These are phyloP conservation scores for Chauna torquata DNA, from an alignment of 2,113 vertebrate species.

Conservation along the genomic window DNA sequence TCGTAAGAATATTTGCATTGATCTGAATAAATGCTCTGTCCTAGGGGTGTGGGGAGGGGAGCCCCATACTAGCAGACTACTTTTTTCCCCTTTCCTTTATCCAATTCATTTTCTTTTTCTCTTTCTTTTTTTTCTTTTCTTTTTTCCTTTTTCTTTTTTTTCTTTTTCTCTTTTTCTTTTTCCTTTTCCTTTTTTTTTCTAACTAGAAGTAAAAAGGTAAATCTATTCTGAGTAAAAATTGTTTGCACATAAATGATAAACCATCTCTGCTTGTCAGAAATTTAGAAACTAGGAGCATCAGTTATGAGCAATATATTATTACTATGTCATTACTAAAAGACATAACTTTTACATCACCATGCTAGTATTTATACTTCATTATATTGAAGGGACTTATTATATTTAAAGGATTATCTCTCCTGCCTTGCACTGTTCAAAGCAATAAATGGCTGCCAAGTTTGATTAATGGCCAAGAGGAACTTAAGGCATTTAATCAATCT, in stretches of 20 bases:
- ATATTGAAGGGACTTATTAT: not conserved
- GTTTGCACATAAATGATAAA: not conserved
- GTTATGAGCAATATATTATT: not conserved
- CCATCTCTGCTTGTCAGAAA: not conserved
- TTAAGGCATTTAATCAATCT: constrained; percentile 55
- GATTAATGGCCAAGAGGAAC: constrained; percentile 61
- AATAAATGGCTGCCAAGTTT: constrained; percentile 56
- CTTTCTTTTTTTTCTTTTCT: not conserved
- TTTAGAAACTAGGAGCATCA: not conserved
- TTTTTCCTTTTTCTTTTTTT: too few relatives aligned
- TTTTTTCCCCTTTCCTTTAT: not conserved
- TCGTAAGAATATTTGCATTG: not conserved
- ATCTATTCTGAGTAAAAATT: not conserved
- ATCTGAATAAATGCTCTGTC: not conserved
- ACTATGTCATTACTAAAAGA: not conserved
- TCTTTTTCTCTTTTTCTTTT: not conserved
- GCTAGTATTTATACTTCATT: not conserved
- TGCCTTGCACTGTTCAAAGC: constrained; percentile 11
- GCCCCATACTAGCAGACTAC: accelerated
- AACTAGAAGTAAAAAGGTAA: not conserved
- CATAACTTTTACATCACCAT: not conserved
- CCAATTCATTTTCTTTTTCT: not conserved
- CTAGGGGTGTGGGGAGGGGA: not conserved
- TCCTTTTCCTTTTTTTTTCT: not conserved
- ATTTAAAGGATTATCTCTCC: constrained; percentile 45